phyloP scores from a whole-genome alignment of 2,797 vertebrate species.

The Epinephelus coioides region DNA sequence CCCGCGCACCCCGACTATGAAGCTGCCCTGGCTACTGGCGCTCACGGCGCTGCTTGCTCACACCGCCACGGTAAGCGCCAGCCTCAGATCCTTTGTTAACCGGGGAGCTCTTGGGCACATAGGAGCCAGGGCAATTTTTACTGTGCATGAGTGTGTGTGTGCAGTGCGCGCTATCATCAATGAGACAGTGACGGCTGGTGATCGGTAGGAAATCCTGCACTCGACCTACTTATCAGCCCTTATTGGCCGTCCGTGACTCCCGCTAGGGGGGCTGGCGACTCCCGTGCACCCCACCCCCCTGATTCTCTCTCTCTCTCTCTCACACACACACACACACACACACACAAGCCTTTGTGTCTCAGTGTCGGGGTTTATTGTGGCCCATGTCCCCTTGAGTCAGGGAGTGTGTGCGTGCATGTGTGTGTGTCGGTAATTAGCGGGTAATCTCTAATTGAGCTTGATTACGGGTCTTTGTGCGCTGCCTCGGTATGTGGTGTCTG shows the following conservation, averaged over 20 bases:
- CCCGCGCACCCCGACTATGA: slow-evolving; percentile 80
- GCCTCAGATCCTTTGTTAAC: slow-evolving; percentile 75
- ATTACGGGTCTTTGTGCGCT: slow-evolving; percentile 66
- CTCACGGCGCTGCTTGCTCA: slow-evolving; percentile 82
- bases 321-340: slow-evolving; percentile 36
- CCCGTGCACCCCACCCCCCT: slow-evolving; percentile 45
- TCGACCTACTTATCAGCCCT: slow-evolving; percentile 82
- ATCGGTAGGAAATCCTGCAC: slow-evolving; percentile 79
- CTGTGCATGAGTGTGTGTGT: neutral
- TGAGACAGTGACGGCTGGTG: slow-evolving; percentile 60
- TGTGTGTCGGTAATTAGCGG: slow-evolving; percentile 77
- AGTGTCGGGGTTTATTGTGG: slow-evolving; percentile 75
- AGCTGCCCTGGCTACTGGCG: slow-evolving; percentile 84
- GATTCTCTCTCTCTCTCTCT: too few species aligned
- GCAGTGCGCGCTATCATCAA: slow-evolving; percentile 33
- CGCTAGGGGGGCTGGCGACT: slow-evolving; percentile 64
- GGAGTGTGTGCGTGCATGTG: slow-evolving; percentile 54
- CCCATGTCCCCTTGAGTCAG: slow-evolving; percentile 50
- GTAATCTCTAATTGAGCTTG: slow-evolving; percentile 81
- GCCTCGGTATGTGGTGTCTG: slow-evolving; percentile 70
- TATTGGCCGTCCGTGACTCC: slow-evolving; percentile 67
- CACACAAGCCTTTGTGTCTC: slow-evolving; percentile 79
- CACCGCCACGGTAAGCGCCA: slow-evolving; percentile 83
- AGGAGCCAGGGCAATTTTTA: slow-evolving; percentile 1
- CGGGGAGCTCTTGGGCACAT: slow-evolving; percentile 36